These are phyloP conservation scores for Trichechus manatus DNA, from an alignment of 2,113 vertebrate species.

Conservation along the genomic window DNA sequence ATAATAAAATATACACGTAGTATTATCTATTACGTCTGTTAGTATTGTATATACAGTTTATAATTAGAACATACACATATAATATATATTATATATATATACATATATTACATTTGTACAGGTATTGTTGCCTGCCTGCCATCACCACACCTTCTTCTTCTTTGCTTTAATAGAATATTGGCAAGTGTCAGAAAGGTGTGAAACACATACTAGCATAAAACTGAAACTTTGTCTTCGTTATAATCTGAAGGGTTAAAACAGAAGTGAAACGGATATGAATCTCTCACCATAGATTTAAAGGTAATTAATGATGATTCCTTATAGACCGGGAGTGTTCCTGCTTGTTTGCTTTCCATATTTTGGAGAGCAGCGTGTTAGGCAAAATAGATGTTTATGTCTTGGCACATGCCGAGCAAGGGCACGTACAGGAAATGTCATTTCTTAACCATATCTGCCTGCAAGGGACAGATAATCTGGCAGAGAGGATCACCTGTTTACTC, in stretches of 20 bases:
- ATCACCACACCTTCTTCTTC: neutral
- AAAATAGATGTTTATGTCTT: neutral
- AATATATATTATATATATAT: too few species aligned
- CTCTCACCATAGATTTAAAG: neutral
- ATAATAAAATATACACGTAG: neutral
- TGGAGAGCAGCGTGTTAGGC: neutral
- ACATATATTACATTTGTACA: neutral
- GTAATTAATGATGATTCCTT: neutral
- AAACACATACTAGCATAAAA: neutral
- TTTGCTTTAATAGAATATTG: neutral
- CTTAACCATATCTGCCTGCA: neutral
- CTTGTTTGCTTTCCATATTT: neutral
- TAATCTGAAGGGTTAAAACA: neutral
- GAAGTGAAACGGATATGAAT: neutral
- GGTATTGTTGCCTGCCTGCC: neutral
- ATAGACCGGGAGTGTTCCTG: neutral
- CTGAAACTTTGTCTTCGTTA: neutral
- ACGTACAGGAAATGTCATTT: neutral
- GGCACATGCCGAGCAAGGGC: neutral
- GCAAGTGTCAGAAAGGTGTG: neutral
- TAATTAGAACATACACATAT: too few species aligned
- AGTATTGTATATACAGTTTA: too few species aligned
- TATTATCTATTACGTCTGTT: neutral
- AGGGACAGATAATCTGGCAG: neutral
- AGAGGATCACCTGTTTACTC: neutral